Conservation (phyloP, 2,797 vertebrate genomes). For the Acridotheres tristis region DNA sequence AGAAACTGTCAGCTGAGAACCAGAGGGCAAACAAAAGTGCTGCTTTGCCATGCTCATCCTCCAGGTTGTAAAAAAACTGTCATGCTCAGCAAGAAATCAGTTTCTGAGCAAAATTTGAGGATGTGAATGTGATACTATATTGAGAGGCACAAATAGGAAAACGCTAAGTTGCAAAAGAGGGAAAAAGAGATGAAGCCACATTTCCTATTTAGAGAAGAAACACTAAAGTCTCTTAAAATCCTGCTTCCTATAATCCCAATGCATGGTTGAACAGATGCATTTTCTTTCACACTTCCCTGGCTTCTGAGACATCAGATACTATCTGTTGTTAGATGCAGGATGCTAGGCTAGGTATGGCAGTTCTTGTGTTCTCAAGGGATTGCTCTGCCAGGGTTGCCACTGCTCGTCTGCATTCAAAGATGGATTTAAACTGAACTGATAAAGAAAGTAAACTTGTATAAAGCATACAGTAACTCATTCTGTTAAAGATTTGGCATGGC, state of each 20-base stretch:
- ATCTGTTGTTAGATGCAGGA: background rate
- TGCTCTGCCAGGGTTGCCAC: conserved; percentile 16
- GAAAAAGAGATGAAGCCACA: background rate
- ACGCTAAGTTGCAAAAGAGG: background rate
- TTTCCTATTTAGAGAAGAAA: background rate
- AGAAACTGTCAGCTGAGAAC: background rate
- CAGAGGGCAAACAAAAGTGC: background rate
- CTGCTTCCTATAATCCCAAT: background rate
- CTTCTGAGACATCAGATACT: background rate
- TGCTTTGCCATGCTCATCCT: background rate
- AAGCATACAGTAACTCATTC: conserved; percentile 65
- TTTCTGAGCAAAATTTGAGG: background rate
- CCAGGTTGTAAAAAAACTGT: background rate
- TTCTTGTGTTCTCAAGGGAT: background rate
- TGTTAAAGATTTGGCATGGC: conserved; percentile 71
- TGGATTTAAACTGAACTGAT: conserved; percentile 68
- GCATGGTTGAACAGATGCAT: background rate
- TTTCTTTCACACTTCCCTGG: background rate
- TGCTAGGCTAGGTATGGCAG: conserved; percentile 3
- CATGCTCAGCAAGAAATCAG: background rate
- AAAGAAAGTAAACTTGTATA: conserved; percentile 68
- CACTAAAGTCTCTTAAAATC: background rate
- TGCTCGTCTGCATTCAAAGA: conserved; percentile 65
- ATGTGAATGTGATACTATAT: background rate
- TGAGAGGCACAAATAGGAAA: background rate